A percentile compares a stretch with the other conserved stretches of the same genome.
phyloP scores from a whole-genome alignment of 2,113 vertebrate species.

The Acinonyx jubatus region DNA sequence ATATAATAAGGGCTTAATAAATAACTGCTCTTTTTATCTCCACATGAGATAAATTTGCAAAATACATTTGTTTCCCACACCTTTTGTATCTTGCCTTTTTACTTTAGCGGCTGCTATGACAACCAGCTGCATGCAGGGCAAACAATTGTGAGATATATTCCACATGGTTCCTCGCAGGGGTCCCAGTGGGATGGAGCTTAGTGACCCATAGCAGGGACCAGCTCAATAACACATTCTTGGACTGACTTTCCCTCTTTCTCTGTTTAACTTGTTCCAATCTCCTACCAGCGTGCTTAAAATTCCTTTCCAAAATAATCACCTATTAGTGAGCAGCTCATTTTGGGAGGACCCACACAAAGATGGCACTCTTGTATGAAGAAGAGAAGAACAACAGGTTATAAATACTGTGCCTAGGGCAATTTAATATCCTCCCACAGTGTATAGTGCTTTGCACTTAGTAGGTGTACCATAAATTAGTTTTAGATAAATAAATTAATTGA shows the following conservation, averaged over 20 bases:
- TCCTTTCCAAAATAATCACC: neutral
- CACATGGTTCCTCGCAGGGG: neutral
- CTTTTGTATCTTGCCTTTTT: neutral
- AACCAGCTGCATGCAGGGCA: neutral
- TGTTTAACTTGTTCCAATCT: neutral
- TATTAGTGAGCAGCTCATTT: neutral
- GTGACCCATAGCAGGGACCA: neutral
- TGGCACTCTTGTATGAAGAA: neutral
- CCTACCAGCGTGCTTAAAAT: neutral
- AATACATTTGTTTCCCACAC: neutral
- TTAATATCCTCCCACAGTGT: neutral
- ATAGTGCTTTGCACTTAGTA: neutral
- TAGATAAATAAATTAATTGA: neutral
- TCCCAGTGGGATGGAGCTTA: neutral
- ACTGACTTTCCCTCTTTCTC: neutral
- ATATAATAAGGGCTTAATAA: neutral
- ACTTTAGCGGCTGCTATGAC: neutral
- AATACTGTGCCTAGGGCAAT: neutral
- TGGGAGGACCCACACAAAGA: neutral
- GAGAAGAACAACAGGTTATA: neutral
- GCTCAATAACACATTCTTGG: neutral
- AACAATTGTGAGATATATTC: neutral
- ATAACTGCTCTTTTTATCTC: neutral
- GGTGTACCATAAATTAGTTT: neutral
- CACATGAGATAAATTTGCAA: conserved; percentile 17